Evolutionary conservation across 2,888 invertebrate species (phyloP).

Genomic region (Micropterix aruncella): DNA sequence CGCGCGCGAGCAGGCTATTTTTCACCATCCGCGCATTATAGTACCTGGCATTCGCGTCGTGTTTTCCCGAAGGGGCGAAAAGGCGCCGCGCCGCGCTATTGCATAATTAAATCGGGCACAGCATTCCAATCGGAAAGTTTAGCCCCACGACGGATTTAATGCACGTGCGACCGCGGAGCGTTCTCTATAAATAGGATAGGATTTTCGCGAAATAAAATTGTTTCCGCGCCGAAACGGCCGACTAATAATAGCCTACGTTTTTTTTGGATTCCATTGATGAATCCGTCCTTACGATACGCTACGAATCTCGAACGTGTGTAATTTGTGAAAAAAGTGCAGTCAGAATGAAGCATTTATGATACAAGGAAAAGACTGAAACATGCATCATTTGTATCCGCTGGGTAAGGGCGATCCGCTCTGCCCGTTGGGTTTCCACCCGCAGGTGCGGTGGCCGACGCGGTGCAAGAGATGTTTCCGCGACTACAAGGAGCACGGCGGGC

Average conservation of each 20-base stretch:
- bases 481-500: slow-evolving; percentile 79
- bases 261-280: no score
- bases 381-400: slow-evolving; percentile 64
- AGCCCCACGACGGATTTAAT: slow-evolving; percentile 4
- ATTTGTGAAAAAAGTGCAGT: no score
- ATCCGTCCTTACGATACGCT: neutral
- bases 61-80: slow-evolving; percentile 5
- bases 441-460: slow-evolving; percentile 86
- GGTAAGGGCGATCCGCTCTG: slow-evolving; percentile 81
- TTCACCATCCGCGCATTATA: slow-evolving; percentile 4
- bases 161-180: slow-evolving; percentile 7
- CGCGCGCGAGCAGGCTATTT: slow-evolving; percentile 9
- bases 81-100: slow-evolving; percentile 2
- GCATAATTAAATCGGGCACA: slow-evolving; percentile 1
- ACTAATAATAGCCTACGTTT: no score
- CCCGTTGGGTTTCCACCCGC: slow-evolving; percentile 87
- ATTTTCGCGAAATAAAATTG: no score
- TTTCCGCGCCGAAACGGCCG: no score
- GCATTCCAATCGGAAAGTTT: neutral
- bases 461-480: slow-evolving; percentile 89
- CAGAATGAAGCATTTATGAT: neutral
- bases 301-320: neutral
- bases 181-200: no score
- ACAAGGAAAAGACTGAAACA: slow-evolving; percentile 18
- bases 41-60: slow-evolving; percentile 11